Conservation (phyloP, 1,140 invertebrate genomes). For the Drosophila neocordata region DNA sequence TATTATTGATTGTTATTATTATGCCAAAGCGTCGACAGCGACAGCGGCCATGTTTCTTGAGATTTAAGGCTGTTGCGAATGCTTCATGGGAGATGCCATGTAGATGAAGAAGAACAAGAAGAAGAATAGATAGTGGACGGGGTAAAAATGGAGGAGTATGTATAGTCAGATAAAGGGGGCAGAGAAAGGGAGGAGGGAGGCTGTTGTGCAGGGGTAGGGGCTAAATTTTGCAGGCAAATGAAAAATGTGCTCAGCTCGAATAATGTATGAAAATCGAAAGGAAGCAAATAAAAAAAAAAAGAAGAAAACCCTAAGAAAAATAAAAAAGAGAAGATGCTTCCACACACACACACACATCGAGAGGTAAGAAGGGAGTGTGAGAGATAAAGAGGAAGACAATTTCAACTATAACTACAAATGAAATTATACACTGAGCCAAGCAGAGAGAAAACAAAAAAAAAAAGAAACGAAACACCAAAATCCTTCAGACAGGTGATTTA, state of each 20-base stretch:
- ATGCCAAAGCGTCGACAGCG: slow-evolving; percentile 43
- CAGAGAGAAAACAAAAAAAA: slow-evolving; percentile 10
- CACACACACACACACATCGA: slow-evolving; percentile 11
- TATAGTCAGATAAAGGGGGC: not conserved
- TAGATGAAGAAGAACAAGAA: not conserved
- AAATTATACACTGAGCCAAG: slow-evolving; percentile 5
- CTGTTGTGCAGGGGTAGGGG: no score
- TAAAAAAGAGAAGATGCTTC: no score
- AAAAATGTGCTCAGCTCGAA: slow-evolving; percentile 41
- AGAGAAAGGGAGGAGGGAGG: no score
- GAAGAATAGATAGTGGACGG: not conserved
- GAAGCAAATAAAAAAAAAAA: slow-evolving; percentile 1
- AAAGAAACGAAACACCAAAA: not conserved
- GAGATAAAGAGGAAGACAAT: no score
- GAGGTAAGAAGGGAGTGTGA: no score
- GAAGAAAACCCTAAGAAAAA: not conserved
- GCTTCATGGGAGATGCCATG: not conserved
- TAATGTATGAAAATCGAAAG: slow-evolving; percentile 38
- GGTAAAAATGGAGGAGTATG: not conserved
- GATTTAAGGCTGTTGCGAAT: slow-evolving; percentile 30
- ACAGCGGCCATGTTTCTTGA: slow-evolving; percentile 45
- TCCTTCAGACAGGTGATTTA: no score
- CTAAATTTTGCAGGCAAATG: slow-evolving; percentile 33
- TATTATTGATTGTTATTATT: slow-evolving; percentile 64
- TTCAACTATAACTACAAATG: slow-evolving; percentile 36